Percentiles rank a stretch among this genome's conserved stretches.
These are phyloP conservation scores for Brachionus asplanchnoidis DNA, from an alignment of 1,140 invertebrate genomes.

Conservation along the genomic window DNA sequence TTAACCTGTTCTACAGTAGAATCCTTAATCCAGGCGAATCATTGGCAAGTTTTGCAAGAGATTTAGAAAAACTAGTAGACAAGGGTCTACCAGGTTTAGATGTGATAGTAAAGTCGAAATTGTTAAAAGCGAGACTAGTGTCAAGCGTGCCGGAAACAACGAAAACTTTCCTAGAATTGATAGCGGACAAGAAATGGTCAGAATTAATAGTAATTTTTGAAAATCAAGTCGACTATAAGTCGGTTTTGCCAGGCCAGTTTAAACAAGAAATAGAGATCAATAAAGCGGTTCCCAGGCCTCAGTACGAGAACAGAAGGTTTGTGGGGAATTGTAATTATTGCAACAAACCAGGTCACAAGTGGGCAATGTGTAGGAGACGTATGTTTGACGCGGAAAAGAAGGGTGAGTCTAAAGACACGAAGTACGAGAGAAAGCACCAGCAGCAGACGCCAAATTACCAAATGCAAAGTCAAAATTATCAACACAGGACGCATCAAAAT, in stretches of 20 bases:
- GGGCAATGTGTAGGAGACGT: not conserved
- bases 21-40: not conserved
- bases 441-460: not conserved
- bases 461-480: not conserved
- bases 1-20: too few relatives aligned
- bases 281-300: not conserved
- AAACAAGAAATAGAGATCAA: slow-evolving; percentile 2
- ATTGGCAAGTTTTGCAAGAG: slow-evolving; percentile 15
- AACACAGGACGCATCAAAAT: not conserved
- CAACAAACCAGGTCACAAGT: slow-evolving; percentile 4
- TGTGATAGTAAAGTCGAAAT: not conserved
- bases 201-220: slow-evolving; percentile 18
- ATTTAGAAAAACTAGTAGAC: slow-evolving; percentile 9
- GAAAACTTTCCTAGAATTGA: not conserved
- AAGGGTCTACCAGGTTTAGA: not conserved
- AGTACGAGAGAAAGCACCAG: not conserved
- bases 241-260: not conserved
- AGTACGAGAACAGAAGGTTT: not conserved
- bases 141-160: not conserved
- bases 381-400: not conserved
- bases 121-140: not conserved
- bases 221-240: slow-evolving; percentile 1
- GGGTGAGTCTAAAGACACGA: not conserved
- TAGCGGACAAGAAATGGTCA: not conserved
- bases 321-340: slow-evolving; percentile 5